These are phyloP conservation scores for Sarcophaga subvicina DNA, from an alignment of 2,888 invertebrate species.

Conservation along the genomic window DNA sequence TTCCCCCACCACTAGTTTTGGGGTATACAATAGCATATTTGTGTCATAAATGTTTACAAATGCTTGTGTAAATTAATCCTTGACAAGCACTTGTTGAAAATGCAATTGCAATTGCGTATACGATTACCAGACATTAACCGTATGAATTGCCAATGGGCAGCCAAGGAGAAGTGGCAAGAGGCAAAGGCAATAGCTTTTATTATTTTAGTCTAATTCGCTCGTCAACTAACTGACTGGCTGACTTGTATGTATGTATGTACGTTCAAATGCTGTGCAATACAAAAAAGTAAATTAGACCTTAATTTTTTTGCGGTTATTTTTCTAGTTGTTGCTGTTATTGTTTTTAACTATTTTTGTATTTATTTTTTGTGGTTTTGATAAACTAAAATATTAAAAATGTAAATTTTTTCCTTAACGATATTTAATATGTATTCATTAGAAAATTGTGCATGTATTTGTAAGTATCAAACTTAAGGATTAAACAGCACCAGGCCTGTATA, in stretches of 20 bases:
- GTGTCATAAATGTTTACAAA: conserved; percentile 15
- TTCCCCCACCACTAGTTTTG: background rate
- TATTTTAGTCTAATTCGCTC: conserved; percentile 47
- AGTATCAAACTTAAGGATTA: conserved; percentile 9
- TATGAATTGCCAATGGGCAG: conserved; percentile 4
- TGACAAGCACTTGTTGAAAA: conserved; percentile 55
- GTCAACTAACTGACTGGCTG: conserved; percentile 5
- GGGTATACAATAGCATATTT: background rate
- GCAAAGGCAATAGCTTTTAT: conserved; percentile 17
- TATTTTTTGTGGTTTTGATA: conserved; percentile 52
- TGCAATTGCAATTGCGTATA: conserved; percentile 51
- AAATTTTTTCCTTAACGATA: conserved; percentile 2
- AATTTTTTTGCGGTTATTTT: conserved; percentile 32
- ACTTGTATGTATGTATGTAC: background rate
- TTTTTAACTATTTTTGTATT: conserved; percentile 39
- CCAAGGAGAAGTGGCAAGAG: background rate
- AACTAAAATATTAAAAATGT: conserved; percentile 30
- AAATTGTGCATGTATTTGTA: background rate
- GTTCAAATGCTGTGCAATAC: conserved; percentile 20
- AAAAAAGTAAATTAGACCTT: conserved; percentile 62
- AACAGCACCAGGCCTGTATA: background rate
- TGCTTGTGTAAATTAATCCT: conserved; percentile 57
- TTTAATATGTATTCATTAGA: background rate
- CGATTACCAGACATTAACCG: conserved; percentile 42
- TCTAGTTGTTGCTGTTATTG: background rate